Evolutionary conservation across 2,113 vertebrate genomes (phyloP).

Genomic region (Desmodus rotundus): DNA sequence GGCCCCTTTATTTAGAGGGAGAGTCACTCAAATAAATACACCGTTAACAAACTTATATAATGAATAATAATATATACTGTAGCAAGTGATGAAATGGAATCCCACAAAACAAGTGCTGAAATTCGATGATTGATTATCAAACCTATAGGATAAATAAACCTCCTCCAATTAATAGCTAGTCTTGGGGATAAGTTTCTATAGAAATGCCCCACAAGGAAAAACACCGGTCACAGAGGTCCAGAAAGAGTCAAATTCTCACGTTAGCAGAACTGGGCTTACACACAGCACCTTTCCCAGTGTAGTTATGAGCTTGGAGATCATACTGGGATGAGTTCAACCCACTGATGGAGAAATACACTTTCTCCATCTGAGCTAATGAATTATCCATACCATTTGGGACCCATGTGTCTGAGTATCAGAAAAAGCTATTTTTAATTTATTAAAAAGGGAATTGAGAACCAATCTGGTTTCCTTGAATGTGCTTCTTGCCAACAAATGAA

Average conservation of each 20-base stretch:
- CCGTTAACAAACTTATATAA: constrained; percentile 80
- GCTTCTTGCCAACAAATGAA: constrained; percentile 56
- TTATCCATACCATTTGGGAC: constrained; percentile 28
- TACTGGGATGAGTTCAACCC: background rate
- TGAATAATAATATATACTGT: constrained; percentile 82
- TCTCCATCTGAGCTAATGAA: constrained; percentile 43
- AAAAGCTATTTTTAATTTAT: constrained; percentile 48
- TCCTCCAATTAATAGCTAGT: constrained; percentile 71
- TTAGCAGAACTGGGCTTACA: background rate
- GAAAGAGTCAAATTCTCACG: constrained; percentile 23
- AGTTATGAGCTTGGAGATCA: background rate
- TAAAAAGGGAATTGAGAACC: constrained; percentile 56
- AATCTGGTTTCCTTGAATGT: constrained; percentile 51
- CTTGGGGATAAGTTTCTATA: constrained; percentile 69
- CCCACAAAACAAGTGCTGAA: constrained; percentile 82
- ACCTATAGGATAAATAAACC: constrained; percentile 80
- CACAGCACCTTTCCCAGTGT: background rate
- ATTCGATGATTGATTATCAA: constrained; percentile 81
- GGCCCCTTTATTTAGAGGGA: constrained; percentile 83
- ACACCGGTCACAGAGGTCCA: constrained; percentile 24
- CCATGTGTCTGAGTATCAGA: constrained; percentile 38
- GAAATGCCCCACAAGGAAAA: constrained; percentile 31
- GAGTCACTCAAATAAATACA: constrained; percentile 84
- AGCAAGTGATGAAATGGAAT: constrained; percentile 81
- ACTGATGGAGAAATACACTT: background rate